Evolutionary conservation across 2,888 invertebrate genomes (phyloP), one percentile per base, ranked within the genome.

Genomic region (Acronicta leporina): DNA sequence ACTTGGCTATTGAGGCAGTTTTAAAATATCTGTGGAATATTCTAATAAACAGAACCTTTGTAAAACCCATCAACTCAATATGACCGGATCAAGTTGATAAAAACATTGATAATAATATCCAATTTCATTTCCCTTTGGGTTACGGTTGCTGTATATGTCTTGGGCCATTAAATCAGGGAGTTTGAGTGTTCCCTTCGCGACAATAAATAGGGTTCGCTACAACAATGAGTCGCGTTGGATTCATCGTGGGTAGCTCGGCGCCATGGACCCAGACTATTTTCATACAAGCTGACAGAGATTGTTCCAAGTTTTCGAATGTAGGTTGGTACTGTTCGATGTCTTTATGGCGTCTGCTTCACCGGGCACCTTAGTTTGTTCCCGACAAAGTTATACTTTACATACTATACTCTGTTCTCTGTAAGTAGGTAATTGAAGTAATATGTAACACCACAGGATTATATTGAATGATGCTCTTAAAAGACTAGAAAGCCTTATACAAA

Each of bases 171-270:
- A 79, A 80, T 77, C 77, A 69, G 55, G 66, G 51, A 77, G 60
- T 70, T 74, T 78, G 77, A 79, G 78, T 78, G 68, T 69, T 61
- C 74, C 78, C 73, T 67, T 49, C 35, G 13, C 56, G 49, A 62
- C 50, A 47, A 52, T 56, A 52, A 48, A 55, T 58, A 68, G 56
- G 68, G 65, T 64, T 69, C 75, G 68, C 64, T 53, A 63, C 51
- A 9, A 66, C 7, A 9, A 55, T 59, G 64, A 77, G 71, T 77
- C 63, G 66, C 62, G 68, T 73, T 67, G 75, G 73, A 67, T 63
- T 67, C 66, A 60, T 74, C 72, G 84, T 81, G 82, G 85, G 83
- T 69, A 63, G 75, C 78, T 74, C 73, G 83, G 84, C 84, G 84
- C 84, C 87, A 77, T 70, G 67, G 75, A 77, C 74, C n/a, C 65